Percentiles rank a stretch among this genome's conserved stretches.
phyloP scores from a whole-genome alignment of 1,140 invertebrate species.

The Sycobia sp. region DNA sequence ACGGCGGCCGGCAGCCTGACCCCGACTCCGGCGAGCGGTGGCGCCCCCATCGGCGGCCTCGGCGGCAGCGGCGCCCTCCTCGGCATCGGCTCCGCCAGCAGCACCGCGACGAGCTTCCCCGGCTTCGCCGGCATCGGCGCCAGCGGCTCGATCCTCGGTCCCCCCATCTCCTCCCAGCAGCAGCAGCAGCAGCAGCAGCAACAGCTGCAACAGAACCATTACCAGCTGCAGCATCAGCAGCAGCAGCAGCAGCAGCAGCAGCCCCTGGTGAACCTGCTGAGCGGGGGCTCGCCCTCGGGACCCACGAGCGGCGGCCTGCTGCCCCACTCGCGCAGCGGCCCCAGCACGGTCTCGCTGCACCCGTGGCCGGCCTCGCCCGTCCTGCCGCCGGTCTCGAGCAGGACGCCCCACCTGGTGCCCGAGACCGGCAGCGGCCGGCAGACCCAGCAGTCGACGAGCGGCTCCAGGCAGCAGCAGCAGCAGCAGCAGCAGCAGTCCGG shows the following conservation, averaged over 20 bases:
- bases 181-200: constrained; percentile 6
- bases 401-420: constrained; percentile 74
- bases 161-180: constrained; percentile 27
- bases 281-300: no score
- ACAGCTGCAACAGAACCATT: constrained; percentile 16
- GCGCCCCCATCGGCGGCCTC: constrained; percentile 43
- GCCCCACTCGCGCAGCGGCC: constrained; percentile 65
- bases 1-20: constrained; percentile 67
- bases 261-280: constrained; percentile 36
- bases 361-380: constrained; percentile 77
- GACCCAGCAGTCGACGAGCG: constrained; percentile 42
- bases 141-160: constrained; percentile 47
- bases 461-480: constrained; percentile 34
- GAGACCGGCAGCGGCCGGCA: constrained; percentile 65
- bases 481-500: constrained; percentile 49
- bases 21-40: constrained; percentile 54
- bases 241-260: constrained; percentile 13
- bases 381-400: constrained; percentile 71
- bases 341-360: constrained; percentile 62
- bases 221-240: constrained; percentile 10
- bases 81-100: no score
- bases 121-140: constrained; percentile 48
- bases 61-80: constrained; percentile 36
- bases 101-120: constrained; percentile 4
- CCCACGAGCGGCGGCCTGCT: constrained; percentile 49